phyloP scores from a whole-genome alignment of 2,797 vertebrate genomes.

The Bryconaethiops microstoma region DNA sequence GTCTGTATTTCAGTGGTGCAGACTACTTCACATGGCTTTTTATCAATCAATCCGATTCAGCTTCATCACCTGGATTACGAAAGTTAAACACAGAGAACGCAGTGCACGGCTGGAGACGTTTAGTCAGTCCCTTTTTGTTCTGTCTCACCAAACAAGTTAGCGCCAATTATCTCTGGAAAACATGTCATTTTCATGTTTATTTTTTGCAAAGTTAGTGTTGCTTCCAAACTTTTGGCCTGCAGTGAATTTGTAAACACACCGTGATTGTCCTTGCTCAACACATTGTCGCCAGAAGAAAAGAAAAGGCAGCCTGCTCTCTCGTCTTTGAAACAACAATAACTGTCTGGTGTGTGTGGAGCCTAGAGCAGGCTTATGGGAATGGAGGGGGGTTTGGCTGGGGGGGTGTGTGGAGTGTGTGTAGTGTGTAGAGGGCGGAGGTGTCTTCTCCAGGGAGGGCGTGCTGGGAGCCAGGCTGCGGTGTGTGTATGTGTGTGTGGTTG shows the following conservation, averaged over 20 bases:
- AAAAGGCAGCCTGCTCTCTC: conserved; percentile 31
- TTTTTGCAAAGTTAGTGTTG: not conserved
- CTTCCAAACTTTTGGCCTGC: not conserved
- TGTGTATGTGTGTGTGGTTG: conserved; percentile 50
- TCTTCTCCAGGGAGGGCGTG: conserved; percentile 38
- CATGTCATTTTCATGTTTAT: not conserved
- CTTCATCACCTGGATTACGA: not conserved
- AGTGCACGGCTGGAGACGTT: too few species aligned
- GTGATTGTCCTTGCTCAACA: conserved; percentile 38
- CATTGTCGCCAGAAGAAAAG: conserved; percentile 45
- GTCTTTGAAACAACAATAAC: conserved; percentile 38
- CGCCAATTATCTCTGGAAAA: too few species aligned
- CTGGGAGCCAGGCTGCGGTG: conserved; percentile 47
- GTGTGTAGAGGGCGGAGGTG: conserved; percentile 30
- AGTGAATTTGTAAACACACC: not conserved
- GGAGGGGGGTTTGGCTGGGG: conserved; percentile 1
- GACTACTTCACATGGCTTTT: too few species aligned
- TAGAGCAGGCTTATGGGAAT: not conserved
- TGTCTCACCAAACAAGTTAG: not conserved
- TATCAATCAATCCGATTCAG: not conserved
- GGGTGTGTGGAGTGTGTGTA: conserved; percentile 19
- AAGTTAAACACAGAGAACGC: not conserved
- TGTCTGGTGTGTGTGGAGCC: conserved; percentile 21
- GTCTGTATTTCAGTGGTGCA: too few species aligned
- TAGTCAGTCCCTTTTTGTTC: not conserved